Base-by-base conservation (phyloP, 2,797 vertebrate genomes). In the Halcyon smyrnensis region DNA sequence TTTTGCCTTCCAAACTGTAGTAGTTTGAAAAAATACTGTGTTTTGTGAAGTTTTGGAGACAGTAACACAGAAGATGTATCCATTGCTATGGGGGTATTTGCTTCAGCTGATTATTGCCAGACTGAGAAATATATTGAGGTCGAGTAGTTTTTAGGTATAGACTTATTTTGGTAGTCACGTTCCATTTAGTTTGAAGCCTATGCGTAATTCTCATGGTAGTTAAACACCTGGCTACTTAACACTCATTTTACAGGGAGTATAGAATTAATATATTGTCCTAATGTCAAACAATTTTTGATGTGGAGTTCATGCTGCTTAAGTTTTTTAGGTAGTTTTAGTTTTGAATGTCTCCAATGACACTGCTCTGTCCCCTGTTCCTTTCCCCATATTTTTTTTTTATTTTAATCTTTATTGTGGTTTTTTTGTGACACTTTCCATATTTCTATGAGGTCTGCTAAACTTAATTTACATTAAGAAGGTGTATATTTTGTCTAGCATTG, bases 351-450 rank as follows among this genome's bases (percentile, higher is more conserved):
- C 20, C 27, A n/a, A 15, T n/a, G 24, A 6, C 18, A 41, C 1
- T 53, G 3, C 16, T 71, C 25, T 79, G 8, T 64, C 9, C 36
- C 13, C 2, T 54, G 12, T 56, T 21, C 23, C 9, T 54, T 48
- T 67, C 18, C 11, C 6, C 6, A 1, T 48, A 13, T 48, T 11
- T 23, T 2, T 57, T 7, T 32, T 46, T 36, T 19, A 59, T 70
- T 59, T 24, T 9, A 3, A 13, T 37, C 8, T 60, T 37, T 0
- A 0, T n/a, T 5, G 39, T 12, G 18, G 6, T 50, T 80, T 46
- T 46, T 79, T 88, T 65, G 17, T 43, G 34, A 32, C 13, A 67
- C 14, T 6, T 86, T 80, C 60, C 12, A 56, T 12, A 41, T 73
- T 83, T 88, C 12, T 63, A 3, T 5, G 6, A 80, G 56, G 3